A percentile compares a stretch with the other conserved stretches of the same genome.
These are phyloP conservation scores for Gastracanthus pulcherrimus DNA, from an alignment of 2,888 invertebrate species.

Conservation along the genomic window DNA sequence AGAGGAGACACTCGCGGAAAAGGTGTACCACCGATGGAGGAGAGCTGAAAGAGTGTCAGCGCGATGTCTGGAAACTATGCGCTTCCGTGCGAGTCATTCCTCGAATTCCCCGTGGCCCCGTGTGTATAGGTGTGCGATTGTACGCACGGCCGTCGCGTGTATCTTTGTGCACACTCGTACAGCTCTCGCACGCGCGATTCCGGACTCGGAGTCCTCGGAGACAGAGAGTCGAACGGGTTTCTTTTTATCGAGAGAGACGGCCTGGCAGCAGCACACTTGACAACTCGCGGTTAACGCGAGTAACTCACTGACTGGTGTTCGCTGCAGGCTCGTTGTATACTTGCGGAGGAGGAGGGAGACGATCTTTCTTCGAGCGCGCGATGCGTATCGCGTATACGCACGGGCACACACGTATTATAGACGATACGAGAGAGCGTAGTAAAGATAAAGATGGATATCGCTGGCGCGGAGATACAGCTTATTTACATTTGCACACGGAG, in stretches of 20 bases:
- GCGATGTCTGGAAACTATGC: too few relatives aligned
- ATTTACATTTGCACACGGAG: neutral
- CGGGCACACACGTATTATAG: neutral
- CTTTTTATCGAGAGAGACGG: neutral
- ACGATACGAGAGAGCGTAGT: neutral
- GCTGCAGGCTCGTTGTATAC: too few relatives aligned
- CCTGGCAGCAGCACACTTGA: conserved; percentile 20
- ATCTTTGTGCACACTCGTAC: too few relatives aligned
- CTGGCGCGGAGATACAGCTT: too few relatives aligned
- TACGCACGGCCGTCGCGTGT: neutral
- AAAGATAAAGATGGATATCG: too few relatives aligned
- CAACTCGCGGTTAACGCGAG: conserved; percentile 32
- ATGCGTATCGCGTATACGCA: neutral
- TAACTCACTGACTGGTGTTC: neutral
- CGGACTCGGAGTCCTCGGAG: too few relatives aligned
- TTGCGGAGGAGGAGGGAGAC: too few relatives aligned
- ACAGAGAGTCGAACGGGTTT: too few relatives aligned
- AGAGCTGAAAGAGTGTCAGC: neutral
- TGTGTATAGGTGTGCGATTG: neutral
- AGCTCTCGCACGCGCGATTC: too few relatives aligned
- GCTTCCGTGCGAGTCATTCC: conserved; percentile 44
- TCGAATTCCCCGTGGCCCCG: conserved; percentile 11
- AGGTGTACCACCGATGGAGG: neutral
- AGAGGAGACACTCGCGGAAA: neutral
- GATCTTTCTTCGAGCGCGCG: neutral